Percentiles rank a stretch among this genome's conserved stretches.
Evolutionary conservation across 37 sponge, comb jelly and placozoan species (phyloP).

Genomic region (Geodia barretti): DNA sequence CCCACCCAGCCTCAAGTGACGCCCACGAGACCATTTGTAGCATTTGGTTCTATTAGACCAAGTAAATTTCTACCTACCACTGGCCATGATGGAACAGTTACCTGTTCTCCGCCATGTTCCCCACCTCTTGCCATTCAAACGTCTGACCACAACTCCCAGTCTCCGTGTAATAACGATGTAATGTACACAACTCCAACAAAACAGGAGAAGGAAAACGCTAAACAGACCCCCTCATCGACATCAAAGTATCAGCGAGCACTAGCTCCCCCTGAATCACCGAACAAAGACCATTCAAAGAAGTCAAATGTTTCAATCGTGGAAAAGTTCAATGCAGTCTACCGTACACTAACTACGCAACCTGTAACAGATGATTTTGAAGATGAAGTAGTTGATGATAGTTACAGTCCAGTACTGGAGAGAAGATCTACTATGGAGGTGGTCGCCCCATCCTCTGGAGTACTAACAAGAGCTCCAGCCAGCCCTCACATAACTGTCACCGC

Average conservation of each 20-base stretch:
- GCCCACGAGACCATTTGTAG: no score
- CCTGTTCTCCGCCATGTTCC: no score
- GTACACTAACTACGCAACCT: background rate
- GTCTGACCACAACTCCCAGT: no score
- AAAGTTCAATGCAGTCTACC: background rate
- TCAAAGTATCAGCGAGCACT: background rate
- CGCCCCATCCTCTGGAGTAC: conserved; percentile 7
- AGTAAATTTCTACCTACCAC: no score
- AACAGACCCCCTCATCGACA: background rate
- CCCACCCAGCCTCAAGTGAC: no score
- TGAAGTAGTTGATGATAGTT: background rate
- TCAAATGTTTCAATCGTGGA: background rate
- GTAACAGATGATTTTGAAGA: background rate
- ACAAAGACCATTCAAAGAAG: background rate
- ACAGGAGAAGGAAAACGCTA: no score
- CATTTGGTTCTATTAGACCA: no score
- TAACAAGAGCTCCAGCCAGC: conserved; percentile 53
- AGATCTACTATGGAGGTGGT: background rate
- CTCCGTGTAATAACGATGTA: no score
- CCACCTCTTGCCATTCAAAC: no score
- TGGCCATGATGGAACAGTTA: no score
- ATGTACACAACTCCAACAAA: no score
- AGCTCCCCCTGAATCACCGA: background rate
- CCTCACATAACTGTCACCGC: conserved; percentile 64
- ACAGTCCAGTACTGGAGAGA: background rate